Percentiles rank a stretch among this genome's conserved stretches.
These are phyloP conservation scores for Dynastes grantii DNA, from an alignment of 2,888 invertebrate genomes.

Conservation along the genomic window DNA sequence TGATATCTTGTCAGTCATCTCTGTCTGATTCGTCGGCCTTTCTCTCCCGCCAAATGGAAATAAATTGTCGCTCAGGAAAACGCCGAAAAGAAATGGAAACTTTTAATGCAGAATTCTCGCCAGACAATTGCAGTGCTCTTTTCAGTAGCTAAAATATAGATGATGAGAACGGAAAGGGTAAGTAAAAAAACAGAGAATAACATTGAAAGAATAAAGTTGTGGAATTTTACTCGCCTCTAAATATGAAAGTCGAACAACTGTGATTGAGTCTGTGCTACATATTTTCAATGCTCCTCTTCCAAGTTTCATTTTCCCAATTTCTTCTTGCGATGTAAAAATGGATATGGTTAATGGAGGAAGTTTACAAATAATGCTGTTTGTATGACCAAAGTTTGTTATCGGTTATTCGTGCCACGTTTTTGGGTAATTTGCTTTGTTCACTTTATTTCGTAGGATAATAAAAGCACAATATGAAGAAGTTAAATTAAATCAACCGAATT, in stretches of 20 bases:
- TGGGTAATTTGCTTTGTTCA: too few species aligned
- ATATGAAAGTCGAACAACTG: slow-evolving; percentile 29
- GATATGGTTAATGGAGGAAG: background rate
- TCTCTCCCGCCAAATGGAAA: slow-evolving; percentile 41
- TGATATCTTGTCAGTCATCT: slow-evolving; percentile 28
- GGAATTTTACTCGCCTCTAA: slow-evolving; percentile 19
- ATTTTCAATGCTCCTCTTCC: background rate
- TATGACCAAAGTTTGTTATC: background rate
- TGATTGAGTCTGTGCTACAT: slow-evolving; percentile 1
- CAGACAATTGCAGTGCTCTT: slow-evolving; percentile 1
- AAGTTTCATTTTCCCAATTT: slow-evolving; percentile 5
- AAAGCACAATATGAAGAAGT: too few species aligned
- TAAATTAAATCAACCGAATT: too few species aligned
- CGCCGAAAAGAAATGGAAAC: slow-evolving; percentile 24
- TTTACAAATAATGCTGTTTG: background rate
- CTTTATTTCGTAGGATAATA: too few species aligned
- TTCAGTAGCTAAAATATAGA: background rate
- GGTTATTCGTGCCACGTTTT: background rate
- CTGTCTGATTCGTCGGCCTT: slow-evolving; percentile 27
- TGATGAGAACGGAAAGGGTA: slow-evolving; percentile 1
- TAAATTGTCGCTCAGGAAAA: slow-evolving; percentile 35
- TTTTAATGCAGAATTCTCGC: slow-evolving; percentile 29
- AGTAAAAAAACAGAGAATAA: slow-evolving; percentile 7
- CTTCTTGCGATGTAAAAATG: background rate
- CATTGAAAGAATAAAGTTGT: slow-evolving; percentile 5